Base-by-base conservation (phyloP, 1,140 invertebrate species). In the Rhagoletis zephyria region DNA sequence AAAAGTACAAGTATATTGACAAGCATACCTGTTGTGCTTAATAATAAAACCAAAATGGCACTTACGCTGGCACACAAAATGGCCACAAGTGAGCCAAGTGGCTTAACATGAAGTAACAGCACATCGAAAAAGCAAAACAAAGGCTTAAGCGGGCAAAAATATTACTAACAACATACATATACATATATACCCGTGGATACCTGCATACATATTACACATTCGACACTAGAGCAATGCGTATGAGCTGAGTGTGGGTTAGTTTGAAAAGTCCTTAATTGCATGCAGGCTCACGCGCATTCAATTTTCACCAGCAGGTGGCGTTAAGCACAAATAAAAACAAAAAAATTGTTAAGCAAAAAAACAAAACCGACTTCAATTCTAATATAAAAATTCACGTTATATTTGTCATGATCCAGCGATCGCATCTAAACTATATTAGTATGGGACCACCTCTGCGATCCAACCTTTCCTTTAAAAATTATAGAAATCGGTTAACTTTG, bases 231-330 rank as follows among this genome's bases (percentile, higher is more conserved):
- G 14, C 42, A 45, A 42, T 16, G 14, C 67, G 45, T 74, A 45
- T 74, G 30, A 40, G 67, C 14, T 10, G 67, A 45, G 10, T 48
- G 42, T 74, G 67, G 14, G 67, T 74, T 74, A 48, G 64, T 67
- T 67, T 40, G 30, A 67, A 74, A 74, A 74, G 67, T 45, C 40
- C 67, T 74, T 74, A 74, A 74, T 74, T 74, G 67, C 67, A 74
- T 74, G 67, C 67, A 45, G 16, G 87, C 89, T 89, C 89, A 85
- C 89, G 89, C 89, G 90, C 81, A 61, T 61, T 85, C 81, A 85
- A 60, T 40, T 16, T 85, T 19, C 81, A 10, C 9, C 59, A 48
- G 56, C 1, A 60, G 51, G 19, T 60, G 51, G 81, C n/a, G 40
- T 3, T 16, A 74, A 48, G 67, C 40, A 40, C 10, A 14, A 74